phyloP scores from a whole-genome alignment of 2,888 invertebrate species.

The Acrobasis suavella region DNA sequence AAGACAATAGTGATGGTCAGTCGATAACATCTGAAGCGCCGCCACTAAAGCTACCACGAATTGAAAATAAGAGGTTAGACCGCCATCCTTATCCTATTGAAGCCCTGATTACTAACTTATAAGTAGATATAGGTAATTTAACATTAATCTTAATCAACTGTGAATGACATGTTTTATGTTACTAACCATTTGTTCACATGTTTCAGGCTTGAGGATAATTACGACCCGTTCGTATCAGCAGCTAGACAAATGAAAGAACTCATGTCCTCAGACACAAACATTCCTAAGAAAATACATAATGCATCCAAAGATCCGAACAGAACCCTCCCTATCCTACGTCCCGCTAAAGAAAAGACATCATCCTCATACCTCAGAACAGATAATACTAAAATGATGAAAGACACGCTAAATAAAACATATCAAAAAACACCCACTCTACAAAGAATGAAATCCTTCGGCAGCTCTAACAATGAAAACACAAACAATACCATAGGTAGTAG shows the following conservation, averaged over 20 bases:
- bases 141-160: conserved; percentile 6
- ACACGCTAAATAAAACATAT: conserved; percentile 76
- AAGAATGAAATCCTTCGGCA: conserved; percentile 79
- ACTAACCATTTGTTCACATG: conserved; percentile 13
- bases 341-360: conserved; percentile 63
- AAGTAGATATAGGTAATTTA: neutral
- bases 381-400: conserved; percentile 75
- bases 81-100: conserved; percentile 34
- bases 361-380: conserved; percentile 56
- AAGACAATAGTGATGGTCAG: conserved; percentile 58
- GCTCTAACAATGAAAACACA: conserved; percentile 65
- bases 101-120: neutral
- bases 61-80: conserved; percentile 70
- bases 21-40: conserved; percentile 65
- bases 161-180: neutral
- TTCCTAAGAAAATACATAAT: conserved; percentile 69
- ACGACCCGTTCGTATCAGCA: conserved; percentile 90
- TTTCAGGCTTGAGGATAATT: conserved; percentile 81
- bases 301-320: conserved; percentile 68
- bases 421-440: conserved; percentile 78
- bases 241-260: conserved; percentile 92
- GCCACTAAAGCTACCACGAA: conserved; percentile 72
- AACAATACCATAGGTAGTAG: conserved; percentile 64
- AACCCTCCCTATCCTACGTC: conserved; percentile 72
- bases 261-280: conserved; percentile 85